Evolutionary conservation across 2,113 vertebrate genomes (phyloP), one percentile per base, ranked within the genome.

Genomic region (Prietella phreatophila): DNA sequence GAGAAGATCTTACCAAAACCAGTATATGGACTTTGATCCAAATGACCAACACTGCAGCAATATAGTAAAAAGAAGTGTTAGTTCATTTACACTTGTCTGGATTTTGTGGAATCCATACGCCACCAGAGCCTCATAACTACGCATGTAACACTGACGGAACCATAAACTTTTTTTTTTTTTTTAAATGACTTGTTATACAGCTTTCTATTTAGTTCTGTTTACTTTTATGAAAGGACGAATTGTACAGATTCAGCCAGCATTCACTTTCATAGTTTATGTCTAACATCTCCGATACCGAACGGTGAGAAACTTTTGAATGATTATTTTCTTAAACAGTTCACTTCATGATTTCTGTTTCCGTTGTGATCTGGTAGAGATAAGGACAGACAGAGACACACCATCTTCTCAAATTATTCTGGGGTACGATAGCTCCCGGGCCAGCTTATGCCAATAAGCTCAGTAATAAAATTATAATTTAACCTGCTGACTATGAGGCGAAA

Each of bases 401-500:
- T 98, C 97, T 96, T 97, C 97, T 97, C 96, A 97, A 98, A 98
- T 98, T 97, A 98, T 98, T 97, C 96, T 96, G 95, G 95, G 96
- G 97, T 96, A 96, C 95, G 95, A 96, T 96, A 95, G 96, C 96
- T 98, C 97, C 97, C 95, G 22, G 95, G 95, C 95, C 96, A 98
- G 97, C 97, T 98, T 98, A 97, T 96, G 96, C 96, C 96, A 95
- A 96, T 96, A 96, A 96, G 96, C 96, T 95, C 95, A 96, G 97
- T 99, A 99, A 98, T 99, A 98, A 98, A 98, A 98, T 98, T 97
- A 97, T 98, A 97, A 99, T 98, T 98, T 97, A 96, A 96, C 96
- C 95, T 96, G 92, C 95, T 96, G 96, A 97, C 97, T 97, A 96
- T 94, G 94, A 95, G 96, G 95, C 96, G 95, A 96, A 96, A 96